These are phyloP conservation scores for Oasisia sp. DNA, from an alignment of 2,888 invertebrate genomes.

Conservation along the genomic window DNA sequence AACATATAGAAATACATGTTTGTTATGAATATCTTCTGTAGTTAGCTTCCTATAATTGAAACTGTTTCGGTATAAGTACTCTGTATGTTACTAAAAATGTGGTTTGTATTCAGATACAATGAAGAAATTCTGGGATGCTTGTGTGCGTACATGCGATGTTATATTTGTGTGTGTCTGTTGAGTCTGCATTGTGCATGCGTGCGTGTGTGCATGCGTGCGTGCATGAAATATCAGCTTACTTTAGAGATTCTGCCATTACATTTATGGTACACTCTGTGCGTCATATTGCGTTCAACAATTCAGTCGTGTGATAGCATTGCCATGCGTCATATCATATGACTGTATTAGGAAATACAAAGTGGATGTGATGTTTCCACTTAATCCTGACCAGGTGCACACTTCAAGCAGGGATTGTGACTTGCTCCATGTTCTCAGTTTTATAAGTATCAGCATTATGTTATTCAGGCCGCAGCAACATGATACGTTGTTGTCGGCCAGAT, in stretches of 20 bases:
- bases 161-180: background rate
- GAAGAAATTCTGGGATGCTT: background rate
- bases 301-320: background rate
- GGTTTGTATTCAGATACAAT: background rate
- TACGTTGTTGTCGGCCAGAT: background rate
- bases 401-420: background rate
- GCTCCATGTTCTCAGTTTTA: background rate
- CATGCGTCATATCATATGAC: background rate
- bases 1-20: background rate
- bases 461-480: background rate
- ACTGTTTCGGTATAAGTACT: background rate
- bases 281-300: background rate
- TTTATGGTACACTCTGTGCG: background rate
- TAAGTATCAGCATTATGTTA: background rate
- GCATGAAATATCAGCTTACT: background rate
- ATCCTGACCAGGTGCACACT: background rate
- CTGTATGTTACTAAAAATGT: background rate
- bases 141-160: background rate
- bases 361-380: background rate
- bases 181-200: background rate
- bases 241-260: background rate
- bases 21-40: background rate
- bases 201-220: background rate
- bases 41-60: background rate
- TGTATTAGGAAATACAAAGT: slow-evolving; percentile 11